Evolutionary conservation across 2,113 vertebrate genomes (phyloP), one percentile per base, ranked within the genome.

Genomic region (Globicephala melas): DNA sequence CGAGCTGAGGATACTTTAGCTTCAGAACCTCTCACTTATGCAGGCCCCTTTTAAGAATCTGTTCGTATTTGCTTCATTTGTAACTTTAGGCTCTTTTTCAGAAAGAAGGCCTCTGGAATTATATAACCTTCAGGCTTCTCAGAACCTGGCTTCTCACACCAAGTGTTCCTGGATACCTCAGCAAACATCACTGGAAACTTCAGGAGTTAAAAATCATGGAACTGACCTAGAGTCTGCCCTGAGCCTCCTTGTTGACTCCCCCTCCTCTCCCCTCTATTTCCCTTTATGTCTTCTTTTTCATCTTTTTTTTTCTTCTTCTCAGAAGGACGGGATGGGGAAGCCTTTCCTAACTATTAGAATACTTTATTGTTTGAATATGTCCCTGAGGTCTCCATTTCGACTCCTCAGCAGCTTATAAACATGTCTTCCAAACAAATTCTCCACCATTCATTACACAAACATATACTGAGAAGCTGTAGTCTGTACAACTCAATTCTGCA

Each of bases 401-500:
- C 36, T 76, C 36, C 21, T 14, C 63, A 63, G 58, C 41, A 89
- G 36, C 67, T 87, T 83, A 89, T 88, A 31, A 83, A 67, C 38
- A 67, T 84, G 41, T 95, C 12, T 96, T 81, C 81, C 41, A 58
- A 92, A 68, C 28, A 88, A 67, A 83, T 83, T 85, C 82, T 65
- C 80, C 25, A 47, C 20, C 0, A 14, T 31, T 36, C 79, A 50
- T 63, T 20, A 77, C 20, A 63, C 44, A 26, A 41, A 50, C 44
- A 94, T 55, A 25, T n/a, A 6, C 80, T 8, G 28, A 76, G 71
- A 70, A 50, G 10, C 74, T 44, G 33, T 15, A 50, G 26, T 33
- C 53, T 86, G 10, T 5, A 44, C 4, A 25, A 21, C 41, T n/a
- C 79, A 70, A 80, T 36, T 50, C 60, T 47, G 8, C 21, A 13